Percentiles rank a stretch among this genome's conserved stretches.
Conservation (phyloP, 2,113 vertebrate genomes). For the Leptosomus discolor region DNA sequence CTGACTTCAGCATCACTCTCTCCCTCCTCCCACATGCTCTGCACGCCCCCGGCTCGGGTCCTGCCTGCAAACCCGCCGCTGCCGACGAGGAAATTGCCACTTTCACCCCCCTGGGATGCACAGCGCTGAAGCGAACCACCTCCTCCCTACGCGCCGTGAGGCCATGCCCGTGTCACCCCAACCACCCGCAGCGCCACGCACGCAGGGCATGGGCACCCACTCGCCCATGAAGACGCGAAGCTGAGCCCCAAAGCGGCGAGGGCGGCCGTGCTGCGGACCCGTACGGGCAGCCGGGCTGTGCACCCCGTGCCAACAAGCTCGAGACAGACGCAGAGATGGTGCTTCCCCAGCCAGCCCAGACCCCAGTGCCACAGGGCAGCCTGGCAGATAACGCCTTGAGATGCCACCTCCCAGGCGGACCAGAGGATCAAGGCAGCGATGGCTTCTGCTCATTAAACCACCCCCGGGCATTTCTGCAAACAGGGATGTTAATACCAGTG, state of each 20-base stretch:
- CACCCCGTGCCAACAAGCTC: neutral
- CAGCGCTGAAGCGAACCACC: neutral
- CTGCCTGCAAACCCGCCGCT: neutral
- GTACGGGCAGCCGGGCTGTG: neutral
- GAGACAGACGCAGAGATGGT: neutral
- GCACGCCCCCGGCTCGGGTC: neutral
- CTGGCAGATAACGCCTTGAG: neutral
- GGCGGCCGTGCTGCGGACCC: neutral
- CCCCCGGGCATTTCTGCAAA: neutral
- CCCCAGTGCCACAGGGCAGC: neutral
- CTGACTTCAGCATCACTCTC: neutral
- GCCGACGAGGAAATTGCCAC: neutral
- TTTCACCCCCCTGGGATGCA: neutral
- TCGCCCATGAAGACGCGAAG: neutral
- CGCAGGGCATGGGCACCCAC: fast-evolving
- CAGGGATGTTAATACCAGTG: neutral
- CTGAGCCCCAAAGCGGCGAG: fast-evolving
- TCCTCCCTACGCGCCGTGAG: neutral
- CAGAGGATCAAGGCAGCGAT: neutral
- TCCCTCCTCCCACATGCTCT: neutral
- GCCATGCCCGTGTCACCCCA: neutral
- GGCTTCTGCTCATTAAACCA: neutral
- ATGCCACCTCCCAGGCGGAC: neutral
- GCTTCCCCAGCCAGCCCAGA: neutral
- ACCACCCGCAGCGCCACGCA: neutral